phyloP scores from a whole-genome alignment of 1,140 invertebrate species.

The Melitaea cinxia region DNA sequence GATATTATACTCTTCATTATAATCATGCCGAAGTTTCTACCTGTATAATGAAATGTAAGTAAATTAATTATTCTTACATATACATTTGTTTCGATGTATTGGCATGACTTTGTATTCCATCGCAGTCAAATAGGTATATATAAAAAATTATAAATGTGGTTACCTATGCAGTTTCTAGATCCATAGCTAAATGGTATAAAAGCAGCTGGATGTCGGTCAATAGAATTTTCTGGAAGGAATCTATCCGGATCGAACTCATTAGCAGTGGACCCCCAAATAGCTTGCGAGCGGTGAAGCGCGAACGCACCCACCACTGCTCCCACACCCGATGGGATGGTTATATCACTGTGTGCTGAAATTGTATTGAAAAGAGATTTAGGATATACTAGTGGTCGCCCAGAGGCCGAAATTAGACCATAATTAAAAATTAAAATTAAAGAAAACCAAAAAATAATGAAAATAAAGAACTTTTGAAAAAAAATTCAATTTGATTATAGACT shows the following conservation, averaged over 20 bases:
- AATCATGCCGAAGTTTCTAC: constrained; percentile 67
- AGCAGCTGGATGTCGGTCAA: constrained; percentile 75
- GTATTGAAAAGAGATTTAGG: too few species aligned
- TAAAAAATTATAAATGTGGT: constrained; percentile 13
- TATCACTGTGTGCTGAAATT: constrained; percentile 47
- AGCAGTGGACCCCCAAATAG: constrained; percentile 21
- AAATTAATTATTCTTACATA: too few species aligned
- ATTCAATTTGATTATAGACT: too few species aligned
- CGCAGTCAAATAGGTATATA: too few species aligned
- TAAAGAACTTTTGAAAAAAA: too few species aligned
- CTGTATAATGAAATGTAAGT: constrained; percentile 33
- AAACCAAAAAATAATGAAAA: too few species aligned
- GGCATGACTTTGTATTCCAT: too few species aligned
- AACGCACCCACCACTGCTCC: constrained; percentile 55
- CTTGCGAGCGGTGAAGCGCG: constrained; percentile 78
- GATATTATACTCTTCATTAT: constrained; percentile 65
- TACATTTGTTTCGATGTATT: neutral
- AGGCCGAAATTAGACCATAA: too few species aligned
- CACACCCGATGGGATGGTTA: constrained; percentile 56
- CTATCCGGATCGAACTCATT: constrained; percentile 85
- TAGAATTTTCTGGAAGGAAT: constrained; percentile 82
- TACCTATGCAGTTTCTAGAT: constrained; percentile 84
- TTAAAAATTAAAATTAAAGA: too few species aligned
- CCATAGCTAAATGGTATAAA: constrained; percentile 85
- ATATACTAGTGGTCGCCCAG: too few species aligned